Evolutionary conservation across 2,888 invertebrate genomes (phyloP).

Genomic region (Gari tellinella): DNA sequence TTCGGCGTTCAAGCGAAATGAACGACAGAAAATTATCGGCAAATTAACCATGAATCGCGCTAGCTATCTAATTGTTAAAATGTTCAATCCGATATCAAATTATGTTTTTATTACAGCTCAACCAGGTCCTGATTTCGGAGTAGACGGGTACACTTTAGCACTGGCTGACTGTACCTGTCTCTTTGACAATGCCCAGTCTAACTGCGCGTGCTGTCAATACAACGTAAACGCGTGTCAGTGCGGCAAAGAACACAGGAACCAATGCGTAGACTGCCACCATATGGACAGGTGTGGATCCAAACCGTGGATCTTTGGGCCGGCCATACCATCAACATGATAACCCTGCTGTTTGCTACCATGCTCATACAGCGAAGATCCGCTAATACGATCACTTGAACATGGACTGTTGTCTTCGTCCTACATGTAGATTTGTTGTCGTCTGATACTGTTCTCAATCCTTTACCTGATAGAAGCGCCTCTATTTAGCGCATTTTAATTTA

Average conservation of each 20-base stretch:
- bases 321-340: background rate
- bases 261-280: slow-evolving; percentile 50
- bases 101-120: slow-evolving; percentile 18
- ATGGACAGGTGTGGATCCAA: slow-evolving; percentile 52
- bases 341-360: too few relatives aligned
- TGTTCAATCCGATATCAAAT: background rate
- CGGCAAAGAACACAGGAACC: slow-evolving; percentile 38
- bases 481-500: too few relatives aligned
- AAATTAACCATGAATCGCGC: too few relatives aligned
- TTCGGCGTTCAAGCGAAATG: too few relatives aligned
- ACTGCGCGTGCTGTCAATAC: slow-evolving; percentile 53
- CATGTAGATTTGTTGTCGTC: too few relatives aligned
- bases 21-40: too few relatives aligned
- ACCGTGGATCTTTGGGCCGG: slow-evolving; percentile 55
- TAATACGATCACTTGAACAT: too few relatives aligned
- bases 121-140: slow-evolving; percentile 35
- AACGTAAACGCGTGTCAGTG: slow-evolving; percentile 41
- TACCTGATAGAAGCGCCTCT: too few relatives aligned
- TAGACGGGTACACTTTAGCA: slow-evolving; percentile 51
- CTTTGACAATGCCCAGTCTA: slow-evolving; percentile 13
- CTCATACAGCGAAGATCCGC: too few relatives aligned
- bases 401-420: too few relatives aligned
- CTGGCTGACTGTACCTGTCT: slow-evolving; percentile 38
- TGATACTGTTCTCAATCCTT: too few relatives aligned
- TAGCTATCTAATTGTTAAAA: too few relatives aligned